Base-by-base conservation (phyloP, 1,140 invertebrate genomes). In the Anoplolepis gracilipes region DNA sequence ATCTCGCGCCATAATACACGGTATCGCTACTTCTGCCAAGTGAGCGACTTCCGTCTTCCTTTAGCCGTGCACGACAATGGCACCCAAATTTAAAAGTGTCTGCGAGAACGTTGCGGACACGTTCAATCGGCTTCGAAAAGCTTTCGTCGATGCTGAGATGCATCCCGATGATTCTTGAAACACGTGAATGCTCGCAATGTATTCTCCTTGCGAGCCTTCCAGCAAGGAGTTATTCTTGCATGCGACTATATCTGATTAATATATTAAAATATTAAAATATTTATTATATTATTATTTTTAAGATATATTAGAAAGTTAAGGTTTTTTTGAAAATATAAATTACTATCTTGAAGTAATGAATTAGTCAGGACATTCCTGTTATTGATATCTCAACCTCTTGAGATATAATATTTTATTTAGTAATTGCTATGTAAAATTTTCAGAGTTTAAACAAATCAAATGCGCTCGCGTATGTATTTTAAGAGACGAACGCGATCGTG, bases 1-100 rank as follows among this genome's bases (percentile, higher is more conserved):
- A 67, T 78, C 82, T 64, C 84, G 59, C 64, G 30, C 57, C 88
- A 92, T 93, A 90, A 93, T 92, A 91, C 91, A 89, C 64, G 90
- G 72, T 94, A 94, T 94, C 93, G 93, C 93, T 93, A 92, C 92
- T 93, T 94, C 91, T 92, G 91, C 93, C 93, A 93, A 94, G 93
- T 92, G 93, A 94, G 90, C 91, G 91, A 93, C 92, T 94, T 94
- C 92, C 92, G 92, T 86, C 90, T 92, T 92, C 91, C 90, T 91
- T 92, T 92, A 87, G 92, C 86, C 86, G 84, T 88, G 77, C 82
- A 78, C 85, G 85, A 94, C 93, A 94, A 94, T 94, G 92, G 91
- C 91, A 81, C 87, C 88, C 93, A 94, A 94, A 94, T 94, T 94
- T 93, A 91, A 92, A 90, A 91, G 91, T 92, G 91, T 91, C 91